phyloP scores from a whole-genome alignment of 2,797 vertebrate species.

The Crenichthys baileyi region DNA sequence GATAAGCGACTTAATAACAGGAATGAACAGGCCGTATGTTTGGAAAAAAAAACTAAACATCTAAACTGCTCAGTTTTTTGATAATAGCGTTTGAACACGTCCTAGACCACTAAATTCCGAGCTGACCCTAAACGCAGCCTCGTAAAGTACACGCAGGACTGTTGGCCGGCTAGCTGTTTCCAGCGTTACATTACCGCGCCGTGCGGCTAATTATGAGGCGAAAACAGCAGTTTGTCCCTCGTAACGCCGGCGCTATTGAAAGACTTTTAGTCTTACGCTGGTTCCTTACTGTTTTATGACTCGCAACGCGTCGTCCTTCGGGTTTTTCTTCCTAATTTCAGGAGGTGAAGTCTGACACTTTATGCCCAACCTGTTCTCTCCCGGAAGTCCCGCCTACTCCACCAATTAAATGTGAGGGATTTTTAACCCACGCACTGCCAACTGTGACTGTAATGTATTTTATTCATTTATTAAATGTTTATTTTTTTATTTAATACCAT shows the following conservation, averaged over 20 bases:
- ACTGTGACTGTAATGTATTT: not conserved
- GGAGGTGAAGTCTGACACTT: slow-evolving; percentile 66
- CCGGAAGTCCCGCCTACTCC: slow-evolving; percentile 73
- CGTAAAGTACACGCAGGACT: slow-evolving; percentile 48
- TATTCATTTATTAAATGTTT: not conserved
- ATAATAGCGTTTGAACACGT: slow-evolving; percentile 4
- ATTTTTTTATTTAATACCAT: not conserved
- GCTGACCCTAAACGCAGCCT: slow-evolving; percentile 43
- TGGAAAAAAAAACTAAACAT: slow-evolving; percentile 4
- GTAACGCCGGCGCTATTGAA: slow-evolving; percentile 19
- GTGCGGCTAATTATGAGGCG: slow-evolving; percentile 3
- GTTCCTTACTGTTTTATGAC: slow-evolving; percentile 69
- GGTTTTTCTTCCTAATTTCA: slow-evolving; percentile 67
- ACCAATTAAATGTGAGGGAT: slow-evolving; percentile 61
- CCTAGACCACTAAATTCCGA: slow-evolving; percentile 37
- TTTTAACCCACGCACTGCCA: slow-evolving; percentile 50
- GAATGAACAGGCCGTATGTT: not conserved
- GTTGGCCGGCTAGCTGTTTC: slow-evolving; percentile 65
- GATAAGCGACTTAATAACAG: not conserved
- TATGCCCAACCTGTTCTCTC: slow-evolving; percentile 48
- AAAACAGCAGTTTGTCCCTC: slow-evolving; percentile 33
- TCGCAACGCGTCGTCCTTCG: slow-evolving; percentile 62
- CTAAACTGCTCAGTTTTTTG: not conserved
- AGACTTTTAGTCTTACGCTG: slow-evolving; percentile 13
- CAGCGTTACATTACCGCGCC: slow-evolving; percentile 32